Percentiles rank a stretch among this genome's conserved stretches.
These are phyloP conservation scores for Craniophora ligustri DNA, from an alignment of 2,888 invertebrate species.

Conservation along the genomic window DNA sequence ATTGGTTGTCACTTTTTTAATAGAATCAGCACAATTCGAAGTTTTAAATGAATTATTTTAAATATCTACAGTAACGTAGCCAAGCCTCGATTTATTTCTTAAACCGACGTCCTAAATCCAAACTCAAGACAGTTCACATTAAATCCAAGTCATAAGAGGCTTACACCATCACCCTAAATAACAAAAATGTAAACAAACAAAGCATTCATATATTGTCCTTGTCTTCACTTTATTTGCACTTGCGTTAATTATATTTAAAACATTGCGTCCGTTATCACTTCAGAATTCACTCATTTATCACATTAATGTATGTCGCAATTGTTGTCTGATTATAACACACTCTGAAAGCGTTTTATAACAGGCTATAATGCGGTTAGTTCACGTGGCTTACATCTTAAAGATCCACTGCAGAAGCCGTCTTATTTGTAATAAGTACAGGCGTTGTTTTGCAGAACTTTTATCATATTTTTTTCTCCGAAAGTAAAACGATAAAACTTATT, in stretches of 20 bases:
- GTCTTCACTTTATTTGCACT: constrained; percentile 31
- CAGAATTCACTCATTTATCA: constrained; percentile 21
- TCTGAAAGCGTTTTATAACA: constrained; percentile 10
- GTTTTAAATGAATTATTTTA: too few species aligned
- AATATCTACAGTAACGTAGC: too few species aligned
- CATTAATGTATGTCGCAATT: constrained; percentile 10
- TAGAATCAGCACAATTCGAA: too few species aligned
- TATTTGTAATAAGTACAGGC: constrained; percentile 1
- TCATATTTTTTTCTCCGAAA: not conserved
- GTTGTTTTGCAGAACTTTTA: constrained; percentile 5
- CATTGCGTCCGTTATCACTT: constrained; percentile 28
- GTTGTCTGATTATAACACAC: constrained; percentile 15
- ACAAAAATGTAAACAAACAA: constrained; percentile 1
- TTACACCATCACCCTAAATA: constrained; percentile 6
- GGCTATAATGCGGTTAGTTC: constrained; percentile 12
- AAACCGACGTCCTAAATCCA: not conserved
- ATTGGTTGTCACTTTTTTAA: too few species aligned
- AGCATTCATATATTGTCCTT: constrained; percentile 35
- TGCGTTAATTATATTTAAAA: constrained; percentile 19
- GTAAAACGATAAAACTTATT: not conserved
- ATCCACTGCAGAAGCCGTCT: constrained; percentile 6
- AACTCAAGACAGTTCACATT: not conserved
- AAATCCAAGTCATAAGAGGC: not conserved
- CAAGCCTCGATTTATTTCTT: too few species aligned
- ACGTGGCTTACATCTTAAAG: constrained; percentile 7